Evolutionary conservation across 2,113 vertebrate genomes (phyloP).

Genomic region (Xiphophorus maculatus): DNA sequence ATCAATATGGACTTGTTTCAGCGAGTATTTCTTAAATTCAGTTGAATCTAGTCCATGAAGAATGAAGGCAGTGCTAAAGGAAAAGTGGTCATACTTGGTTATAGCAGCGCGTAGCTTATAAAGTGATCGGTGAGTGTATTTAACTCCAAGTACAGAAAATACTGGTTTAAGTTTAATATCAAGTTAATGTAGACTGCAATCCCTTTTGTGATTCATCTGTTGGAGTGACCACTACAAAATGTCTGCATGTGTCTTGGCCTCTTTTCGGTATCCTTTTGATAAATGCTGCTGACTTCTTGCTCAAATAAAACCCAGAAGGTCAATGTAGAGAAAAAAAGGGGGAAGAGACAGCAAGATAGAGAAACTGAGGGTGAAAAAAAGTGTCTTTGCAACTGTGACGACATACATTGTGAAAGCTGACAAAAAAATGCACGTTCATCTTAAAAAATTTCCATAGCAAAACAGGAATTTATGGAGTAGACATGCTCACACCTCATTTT

Average conservation of each 20-base stretch:
- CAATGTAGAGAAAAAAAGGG: slow-evolving; percentile 55
- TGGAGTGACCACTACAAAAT: slow-evolving; percentile 72
- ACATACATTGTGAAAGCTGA: slow-evolving; percentile 81
- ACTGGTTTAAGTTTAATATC: slow-evolving; percentile 35
- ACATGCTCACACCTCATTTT: slow-evolving; percentile 73
- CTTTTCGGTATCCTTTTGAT: slow-evolving; percentile 71
- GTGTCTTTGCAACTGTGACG: slow-evolving; percentile 60
- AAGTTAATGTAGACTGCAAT: slow-evolving; percentile 33
- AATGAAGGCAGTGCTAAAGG: no score
- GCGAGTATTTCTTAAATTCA: background rate
- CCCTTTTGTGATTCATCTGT: slow-evolving; percentile 53
- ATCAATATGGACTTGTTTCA: no score
- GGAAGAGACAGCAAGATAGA: background rate
- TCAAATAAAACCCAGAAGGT: slow-evolving; percentile 82
- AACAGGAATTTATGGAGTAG: slow-evolving; percentile 70
- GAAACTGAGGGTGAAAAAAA: slow-evolving; percentile 19
- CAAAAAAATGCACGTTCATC: slow-evolving; percentile 75
- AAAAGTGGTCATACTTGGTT: no score
- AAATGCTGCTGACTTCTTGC: slow-evolving; percentile 82
- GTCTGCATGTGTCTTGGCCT: slow-evolving; percentile 68
- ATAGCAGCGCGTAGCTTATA: background rate
- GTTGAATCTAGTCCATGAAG: background rate
- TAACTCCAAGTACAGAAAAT: slow-evolving; percentile 54
- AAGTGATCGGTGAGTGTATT: slow-evolving; percentile 10
- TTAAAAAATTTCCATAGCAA: slow-evolving; percentile 70